Percentiles rank a stretch among this genome's conserved stretches.
Conservation (phyloP, 2,113 vertebrate genomes). For the Elgaria multicarinata region DNA sequence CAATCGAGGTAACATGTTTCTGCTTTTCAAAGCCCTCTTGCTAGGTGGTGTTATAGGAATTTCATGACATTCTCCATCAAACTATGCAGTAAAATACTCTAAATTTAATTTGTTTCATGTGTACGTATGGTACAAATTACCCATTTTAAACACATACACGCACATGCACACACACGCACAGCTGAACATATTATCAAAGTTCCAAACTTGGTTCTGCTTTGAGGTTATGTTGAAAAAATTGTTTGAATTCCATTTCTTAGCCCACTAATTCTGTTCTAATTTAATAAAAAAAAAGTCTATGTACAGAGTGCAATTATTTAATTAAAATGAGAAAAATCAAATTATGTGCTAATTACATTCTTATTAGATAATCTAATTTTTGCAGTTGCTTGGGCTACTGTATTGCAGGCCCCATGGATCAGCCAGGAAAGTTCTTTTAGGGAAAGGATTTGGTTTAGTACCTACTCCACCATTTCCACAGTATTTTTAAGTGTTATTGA, state of each 20-base stretch:
- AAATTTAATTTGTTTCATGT: conserved; percentile 61
- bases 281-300: no score
- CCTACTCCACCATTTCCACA: not conserved
- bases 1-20: conserved; percentile 31
- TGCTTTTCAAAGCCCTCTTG: conserved; percentile 42
- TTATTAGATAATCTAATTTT: conserved; percentile 7
- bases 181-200: conserved; percentile 33
- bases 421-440: not conserved
- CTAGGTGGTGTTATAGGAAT: conserved; percentile 44
- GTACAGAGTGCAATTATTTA: conserved; percentile 28
- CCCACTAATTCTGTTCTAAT: conserved; percentile 43
- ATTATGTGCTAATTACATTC: conserved; percentile 41
- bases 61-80: conserved; percentile 46
- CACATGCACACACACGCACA: not conserved
- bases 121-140: conserved; percentile 64
- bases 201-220: conserved; percentile 50
- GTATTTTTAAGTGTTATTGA: not conserved
- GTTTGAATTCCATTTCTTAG: conserved; percentile 53
- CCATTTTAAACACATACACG: conserved; percentile 46
- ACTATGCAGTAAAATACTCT: conserved; percentile 48
- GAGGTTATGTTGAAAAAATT: conserved; percentile 59
- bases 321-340: conserved; percentile 46
- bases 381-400: conserved; percentile 8
- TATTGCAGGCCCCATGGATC: not conserved
- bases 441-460: not conserved